Evolutionary conservation across 2,113 vertebrate genomes (phyloP).

Genomic region (Propithecus coquereli): DNA sequence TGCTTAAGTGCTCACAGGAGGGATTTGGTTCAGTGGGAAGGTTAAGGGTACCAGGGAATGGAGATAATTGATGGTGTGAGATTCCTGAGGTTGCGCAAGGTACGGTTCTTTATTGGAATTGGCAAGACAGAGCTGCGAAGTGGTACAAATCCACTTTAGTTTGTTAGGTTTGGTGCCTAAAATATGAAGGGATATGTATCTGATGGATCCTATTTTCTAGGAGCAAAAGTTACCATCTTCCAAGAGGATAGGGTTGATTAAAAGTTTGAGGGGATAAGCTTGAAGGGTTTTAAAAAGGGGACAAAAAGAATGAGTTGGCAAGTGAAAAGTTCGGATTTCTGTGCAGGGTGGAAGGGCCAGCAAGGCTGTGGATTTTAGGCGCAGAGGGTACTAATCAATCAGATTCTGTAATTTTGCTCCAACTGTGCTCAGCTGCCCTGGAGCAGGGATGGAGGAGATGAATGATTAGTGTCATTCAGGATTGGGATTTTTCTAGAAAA

Average conservation of each 20-base stretch:
- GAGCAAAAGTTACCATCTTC: neutral
- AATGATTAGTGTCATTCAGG: neutral
- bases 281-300: neutral
- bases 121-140: neutral
- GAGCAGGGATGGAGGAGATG: neutral
- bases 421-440: neutral
- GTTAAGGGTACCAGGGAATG: neutral
- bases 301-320: neutral
- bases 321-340: neutral
- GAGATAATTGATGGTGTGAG: neutral
- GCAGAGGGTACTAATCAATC: no score
- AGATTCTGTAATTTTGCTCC: neutral
- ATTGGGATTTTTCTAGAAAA: neutral
- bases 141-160: neutral
- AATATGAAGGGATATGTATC: neutral
- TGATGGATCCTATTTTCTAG: neutral
- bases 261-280: neutral
- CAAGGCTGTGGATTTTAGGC: neutral
- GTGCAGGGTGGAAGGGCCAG: neutral
- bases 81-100: neutral
- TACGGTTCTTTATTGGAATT: neutral
- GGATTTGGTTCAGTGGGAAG: neutral
- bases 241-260: neutral
- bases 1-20: neutral
- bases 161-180: neutral